phyloP scores from a whole-genome alignment of 1,140 invertebrate species.

The Vanessa atalanta region DNA sequence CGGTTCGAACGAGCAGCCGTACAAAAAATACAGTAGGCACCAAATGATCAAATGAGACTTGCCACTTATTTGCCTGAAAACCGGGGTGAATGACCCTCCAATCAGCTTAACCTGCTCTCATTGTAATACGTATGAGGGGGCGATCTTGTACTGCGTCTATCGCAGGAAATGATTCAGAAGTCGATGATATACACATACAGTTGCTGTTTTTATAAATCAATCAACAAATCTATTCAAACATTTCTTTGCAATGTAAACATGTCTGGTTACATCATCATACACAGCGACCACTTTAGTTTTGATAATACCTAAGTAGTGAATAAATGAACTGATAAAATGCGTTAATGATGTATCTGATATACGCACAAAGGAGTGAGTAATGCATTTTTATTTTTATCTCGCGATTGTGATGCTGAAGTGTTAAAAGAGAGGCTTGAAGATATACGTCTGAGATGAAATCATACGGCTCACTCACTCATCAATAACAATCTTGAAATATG shows the following conservation, averaged over 20 bases:
- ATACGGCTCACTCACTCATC: constrained; percentile 15
- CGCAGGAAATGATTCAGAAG: background rate
- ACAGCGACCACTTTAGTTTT: background rate
- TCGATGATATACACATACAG: background rate
- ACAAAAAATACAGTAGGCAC: constrained; percentile 12
- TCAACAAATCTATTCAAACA: background rate
- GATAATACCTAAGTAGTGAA: background rate
- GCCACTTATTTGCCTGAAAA: constrained; percentile 22
- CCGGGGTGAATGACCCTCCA: constrained; percentile 29
- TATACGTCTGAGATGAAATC: constrained; percentile 26
- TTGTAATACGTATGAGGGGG: constrained; percentile 18
- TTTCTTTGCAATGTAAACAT: background rate
- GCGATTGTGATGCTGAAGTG: background rate
- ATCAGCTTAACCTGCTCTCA: constrained; percentile 27
- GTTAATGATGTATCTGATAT: background rate
- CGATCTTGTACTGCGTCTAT: constrained; percentile 9
- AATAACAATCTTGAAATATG: background rate
- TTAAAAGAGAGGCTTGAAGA: constrained; percentile 13
- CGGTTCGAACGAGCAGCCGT: constrained; percentile 6
- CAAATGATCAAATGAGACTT: constrained; percentile 1
- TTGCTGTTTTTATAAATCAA: background rate
- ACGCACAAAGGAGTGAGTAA: constrained; percentile 24
- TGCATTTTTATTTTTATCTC: constrained; percentile 20
- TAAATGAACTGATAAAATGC: background rate
- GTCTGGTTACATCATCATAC: constrained; percentile 4